Base-by-base conservation (phyloP, 2,113 vertebrate species). In the Oryzias melastigma region DNA sequence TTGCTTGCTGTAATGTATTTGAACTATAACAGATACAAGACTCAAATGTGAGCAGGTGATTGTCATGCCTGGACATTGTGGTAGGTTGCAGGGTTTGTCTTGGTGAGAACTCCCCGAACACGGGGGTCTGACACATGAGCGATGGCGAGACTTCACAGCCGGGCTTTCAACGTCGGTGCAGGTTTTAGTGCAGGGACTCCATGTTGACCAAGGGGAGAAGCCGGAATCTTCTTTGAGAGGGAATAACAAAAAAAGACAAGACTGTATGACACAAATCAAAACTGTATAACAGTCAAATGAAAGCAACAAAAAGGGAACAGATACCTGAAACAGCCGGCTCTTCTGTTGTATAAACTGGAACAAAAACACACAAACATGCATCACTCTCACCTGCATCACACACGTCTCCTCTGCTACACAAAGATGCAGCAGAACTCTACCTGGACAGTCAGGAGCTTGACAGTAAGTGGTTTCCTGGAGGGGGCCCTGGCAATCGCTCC, bases 51-150 rank as follows among this genome's bases (percentile, higher is more conserved):
- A 15, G 0, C 15, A 3, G n/a, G 1, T 4, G 41, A 8, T 1
- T 10, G 7, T 13, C 1, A 1, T 63, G 96, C 95, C 93, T 77
- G 90, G 64, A 77, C 95, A 95, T 40, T 93, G 91, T 0, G 94
- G 93, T 52, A 96, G 73, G 84, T 96, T 97, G 80, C 95, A 97
- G 4, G 90, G 84, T 5, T 66, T 88, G 64, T 93, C 88, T 80
- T 96, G 93, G 8, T 61, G 81, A 1, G 82, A n/a, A 12, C 72
- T 82, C 46, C 94, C 93, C 0, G 85, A 73, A 66, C 95, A 97
- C 54, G 85, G 89, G 0, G 82, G 72, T 7, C 50, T 80, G 15
- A 53, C 3, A 65, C 95, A 96, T 48, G 77, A 62, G 18, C 94
- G 90, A 13, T 73, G 53, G 1, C 94, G 93, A 41, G 83, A 87